Conservation (phyloP, 2,797 vertebrate genomes). For the Macropodus opercularis region DNA sequence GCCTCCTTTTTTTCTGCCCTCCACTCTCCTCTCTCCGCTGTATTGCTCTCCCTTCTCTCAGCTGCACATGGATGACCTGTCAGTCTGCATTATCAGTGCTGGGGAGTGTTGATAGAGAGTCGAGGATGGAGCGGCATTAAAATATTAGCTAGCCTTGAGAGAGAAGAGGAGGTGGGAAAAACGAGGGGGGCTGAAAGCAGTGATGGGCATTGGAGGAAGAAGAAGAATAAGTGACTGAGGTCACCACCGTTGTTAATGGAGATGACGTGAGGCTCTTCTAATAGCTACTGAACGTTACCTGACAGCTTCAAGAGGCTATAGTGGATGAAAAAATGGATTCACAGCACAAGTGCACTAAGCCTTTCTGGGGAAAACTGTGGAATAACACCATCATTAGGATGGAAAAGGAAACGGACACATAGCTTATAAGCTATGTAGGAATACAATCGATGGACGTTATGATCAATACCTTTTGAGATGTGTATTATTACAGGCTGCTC, state of each 20-base stretch:
- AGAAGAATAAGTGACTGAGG: slow-evolving; percentile 42
- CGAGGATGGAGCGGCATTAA: slow-evolving; percentile 51
- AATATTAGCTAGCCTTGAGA: slow-evolving; percentile 57
- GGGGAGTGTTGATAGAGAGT: slow-evolving; percentile 56
- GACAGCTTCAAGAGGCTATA: slow-evolving; percentile 35
- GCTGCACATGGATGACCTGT: slow-evolving; percentile 58
- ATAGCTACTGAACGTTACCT: slow-evolving; percentile 22
- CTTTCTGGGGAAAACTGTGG: slow-evolving; percentile 28
- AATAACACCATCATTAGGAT: slow-evolving; percentile 47
- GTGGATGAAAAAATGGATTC: slow-evolving; percentile 54
- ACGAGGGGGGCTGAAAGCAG: slow-evolving; percentile 21
- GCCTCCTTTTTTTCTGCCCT: slow-evolving; percentile 29
- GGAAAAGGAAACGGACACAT: slow-evolving; percentile 31
- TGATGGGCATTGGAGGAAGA: slow-evolving; percentile 23
- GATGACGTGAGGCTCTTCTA: slow-evolving; percentile 52
- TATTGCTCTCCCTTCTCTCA: slow-evolving; percentile 39
- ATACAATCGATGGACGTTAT: slow-evolving; percentile 59
- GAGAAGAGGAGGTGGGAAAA: slow-evolving; percentile 21
- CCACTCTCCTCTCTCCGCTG: slow-evolving; percentile 17
- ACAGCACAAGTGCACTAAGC: slow-evolving; percentile 40
- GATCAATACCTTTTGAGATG: slow-evolving; percentile 53
- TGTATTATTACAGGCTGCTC: slow-evolving; percentile 39
- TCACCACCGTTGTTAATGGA: slow-evolving; percentile 49
- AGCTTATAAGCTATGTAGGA: slow-evolving; percentile 54
- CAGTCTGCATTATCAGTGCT: slow-evolving; percentile 66